Conservation (phyloP, 2,888 invertebrate genomes). For the Rhagophthalmus giganteus region DNA sequence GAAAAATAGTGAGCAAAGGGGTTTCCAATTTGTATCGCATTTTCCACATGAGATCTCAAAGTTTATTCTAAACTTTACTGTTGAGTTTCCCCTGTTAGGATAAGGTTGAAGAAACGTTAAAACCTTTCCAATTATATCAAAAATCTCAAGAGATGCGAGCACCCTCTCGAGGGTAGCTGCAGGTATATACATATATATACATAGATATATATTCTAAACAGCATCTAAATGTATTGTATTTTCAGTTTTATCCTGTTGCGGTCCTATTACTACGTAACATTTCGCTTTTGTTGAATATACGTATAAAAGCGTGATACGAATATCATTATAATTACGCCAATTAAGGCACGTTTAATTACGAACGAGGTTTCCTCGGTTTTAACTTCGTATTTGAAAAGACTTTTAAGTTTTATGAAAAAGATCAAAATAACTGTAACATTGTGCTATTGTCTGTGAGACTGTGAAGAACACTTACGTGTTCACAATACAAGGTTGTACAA, state of each 20-base stretch:
- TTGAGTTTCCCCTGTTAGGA: conserved; percentile 1
- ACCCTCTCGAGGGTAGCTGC: conserved; percentile 9
- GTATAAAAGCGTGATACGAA: no score
- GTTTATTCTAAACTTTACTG: neutral
- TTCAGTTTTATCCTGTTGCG: no score
- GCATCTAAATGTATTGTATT: no score
- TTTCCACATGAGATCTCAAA: neutral
- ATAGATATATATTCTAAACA: no score
- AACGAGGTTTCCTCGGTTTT: no score
- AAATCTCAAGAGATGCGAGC: conserved; percentile 8
- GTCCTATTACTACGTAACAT: no score
- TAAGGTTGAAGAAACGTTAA: conserved; percentile 11
- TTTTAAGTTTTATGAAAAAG: conserved; percentile 7
- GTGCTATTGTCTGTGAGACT: conserved; percentile 39
- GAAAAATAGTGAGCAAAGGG: neutral
- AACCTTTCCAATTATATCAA: conserved; percentile 17
- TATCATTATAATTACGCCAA: no score
- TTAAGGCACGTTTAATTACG: no score
- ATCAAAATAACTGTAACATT: conserved; percentile 24
- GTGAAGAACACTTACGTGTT: conserved; percentile 45
- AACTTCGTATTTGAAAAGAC: no score
- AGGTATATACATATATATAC: no score
- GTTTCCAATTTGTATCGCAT: neutral
- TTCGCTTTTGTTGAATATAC: no score
- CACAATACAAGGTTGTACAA: conserved; percentile 50